Evolutionary conservation across 2,113 vertebrate species (phyloP), one percentile per base, ranked within the genome.

Genomic region (Perccottus glenii): DNA sequence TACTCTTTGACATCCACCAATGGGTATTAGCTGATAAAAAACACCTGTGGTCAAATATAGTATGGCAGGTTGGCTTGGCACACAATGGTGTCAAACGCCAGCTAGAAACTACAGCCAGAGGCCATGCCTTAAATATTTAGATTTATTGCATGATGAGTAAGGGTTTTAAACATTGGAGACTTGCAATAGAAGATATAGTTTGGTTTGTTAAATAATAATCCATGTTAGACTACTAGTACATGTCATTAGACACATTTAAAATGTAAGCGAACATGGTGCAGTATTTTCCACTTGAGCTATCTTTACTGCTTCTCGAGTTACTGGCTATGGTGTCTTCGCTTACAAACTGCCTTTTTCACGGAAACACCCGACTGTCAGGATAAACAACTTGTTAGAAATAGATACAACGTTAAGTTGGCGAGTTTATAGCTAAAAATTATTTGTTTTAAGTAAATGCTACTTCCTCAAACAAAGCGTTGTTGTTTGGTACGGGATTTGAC

Each of bases 21-120:
- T 32, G 14, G 45, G 79, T 43, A 48, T 74, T 52, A 42, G 1
- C 16, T 58, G 15, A 64, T 40, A 44, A 48, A n/a, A 44, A 60
- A 50, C 67, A 75, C 64, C 50, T 73, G 67, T 71, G 59, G 50
- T 60, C 48, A 79, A 76, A 77, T 59, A 84, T 84, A 84, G 61
- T 19, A 33, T 67, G 14, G 1, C 62, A 38, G 19, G 19, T 2
- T 27, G 19, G 63, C 33, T 43, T 43, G 42, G 10, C 42, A 6
- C 42, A 43, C 42, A 1, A 8, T 43, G 42, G 42, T 9, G 10
- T 16, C 16, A 11, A 46, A 46, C 11, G 44, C 44, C 44, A 50
- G 32, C 11, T 32, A 36, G 33, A 55, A 55, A 36, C 19, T 50
- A 50, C n/a, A 35, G 11, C 19, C 11, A 9, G 9, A 35, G 2